These are phyloP conservation scores for Eretmochelys imbricata DNA, from an alignment of 2,113 vertebrate species.

Conservation along the genomic window DNA sequence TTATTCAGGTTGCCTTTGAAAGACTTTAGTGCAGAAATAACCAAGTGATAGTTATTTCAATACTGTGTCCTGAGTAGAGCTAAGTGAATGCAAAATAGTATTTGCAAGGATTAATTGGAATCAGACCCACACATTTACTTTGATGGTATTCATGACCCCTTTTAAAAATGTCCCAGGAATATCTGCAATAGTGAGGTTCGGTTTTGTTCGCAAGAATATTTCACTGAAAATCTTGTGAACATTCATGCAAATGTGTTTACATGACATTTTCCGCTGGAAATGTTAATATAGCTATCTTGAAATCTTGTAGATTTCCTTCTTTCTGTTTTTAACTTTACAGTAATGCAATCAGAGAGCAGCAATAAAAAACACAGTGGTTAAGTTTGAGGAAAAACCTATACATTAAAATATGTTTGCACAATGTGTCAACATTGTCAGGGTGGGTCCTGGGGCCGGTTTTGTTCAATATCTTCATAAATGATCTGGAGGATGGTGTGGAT, in stretches of 20 bases:
- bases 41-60: neutral
- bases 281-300: neutral
- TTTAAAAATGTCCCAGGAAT: neutral
- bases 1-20: neutral
- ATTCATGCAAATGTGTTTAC: neutral
- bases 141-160: neutral
- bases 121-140: neutral
- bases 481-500: too few relatives aligned
- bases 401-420: neutral
- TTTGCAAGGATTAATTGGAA: neutral
- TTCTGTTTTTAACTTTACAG: neutral
- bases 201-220: neutral
- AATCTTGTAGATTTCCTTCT: neutral
- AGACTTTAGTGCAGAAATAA: rapidly evolving
- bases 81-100: neutral
- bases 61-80: neutral
- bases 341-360: neutral
- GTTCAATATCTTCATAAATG: too few relatives aligned
- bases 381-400: too few relatives aligned
- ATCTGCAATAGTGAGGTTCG: neutral
- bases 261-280: neutral
- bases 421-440: neutral
- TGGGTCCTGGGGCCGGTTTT: too few relatives aligned
- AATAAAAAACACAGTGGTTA: neutral
- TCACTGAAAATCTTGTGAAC: neutral